Percentiles rank a stretch among this genome's conserved stretches.
Conservation (phyloP, 2,113 vertebrate species). For the Camelus dromedarius region DNA sequence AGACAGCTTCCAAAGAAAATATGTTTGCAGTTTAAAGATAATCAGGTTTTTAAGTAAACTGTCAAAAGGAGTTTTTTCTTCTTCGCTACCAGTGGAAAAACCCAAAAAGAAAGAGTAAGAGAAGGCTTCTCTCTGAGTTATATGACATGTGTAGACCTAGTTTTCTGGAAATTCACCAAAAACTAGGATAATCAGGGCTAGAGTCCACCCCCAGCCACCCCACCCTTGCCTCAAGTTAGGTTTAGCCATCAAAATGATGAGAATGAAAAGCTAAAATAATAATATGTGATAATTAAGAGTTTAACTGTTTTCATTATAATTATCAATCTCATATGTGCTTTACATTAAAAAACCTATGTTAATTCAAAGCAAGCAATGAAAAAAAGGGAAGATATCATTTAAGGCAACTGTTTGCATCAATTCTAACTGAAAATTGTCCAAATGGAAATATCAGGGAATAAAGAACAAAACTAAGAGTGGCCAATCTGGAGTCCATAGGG, state of each 20-base stretch:
- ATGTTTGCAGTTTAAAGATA: constrained; percentile 75
- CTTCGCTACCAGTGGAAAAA: constrained; percentile 35
- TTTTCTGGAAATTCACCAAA: not conserved
- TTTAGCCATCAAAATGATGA: constrained; percentile 35
- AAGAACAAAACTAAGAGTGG: not conserved
- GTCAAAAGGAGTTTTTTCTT: constrained; percentile 53
- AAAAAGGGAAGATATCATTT: not conserved
- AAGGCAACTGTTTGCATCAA: not conserved
- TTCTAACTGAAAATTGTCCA: not conserved
- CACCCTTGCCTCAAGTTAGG: not conserved
- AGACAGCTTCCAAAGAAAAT: constrained; percentile 76
- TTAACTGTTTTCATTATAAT: not conserved
- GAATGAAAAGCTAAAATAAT: not conserved
- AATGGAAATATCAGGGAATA: not conserved
- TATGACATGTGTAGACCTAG: not conserved
- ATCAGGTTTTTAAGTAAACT: constrained; percentile 77
- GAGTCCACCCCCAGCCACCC: too few species aligned
- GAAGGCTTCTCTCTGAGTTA: not conserved
- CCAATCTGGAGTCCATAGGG: not conserved
- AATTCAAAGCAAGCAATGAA: not conserved
- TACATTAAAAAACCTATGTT: not conserved
- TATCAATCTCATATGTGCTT: not conserved
- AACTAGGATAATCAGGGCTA: not conserved
- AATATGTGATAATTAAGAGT: not conserved
- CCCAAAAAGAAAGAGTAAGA: not conserved